Base-by-base conservation (phyloP, 2,888 invertebrate species). In the Rhingia campestris region DNA sequence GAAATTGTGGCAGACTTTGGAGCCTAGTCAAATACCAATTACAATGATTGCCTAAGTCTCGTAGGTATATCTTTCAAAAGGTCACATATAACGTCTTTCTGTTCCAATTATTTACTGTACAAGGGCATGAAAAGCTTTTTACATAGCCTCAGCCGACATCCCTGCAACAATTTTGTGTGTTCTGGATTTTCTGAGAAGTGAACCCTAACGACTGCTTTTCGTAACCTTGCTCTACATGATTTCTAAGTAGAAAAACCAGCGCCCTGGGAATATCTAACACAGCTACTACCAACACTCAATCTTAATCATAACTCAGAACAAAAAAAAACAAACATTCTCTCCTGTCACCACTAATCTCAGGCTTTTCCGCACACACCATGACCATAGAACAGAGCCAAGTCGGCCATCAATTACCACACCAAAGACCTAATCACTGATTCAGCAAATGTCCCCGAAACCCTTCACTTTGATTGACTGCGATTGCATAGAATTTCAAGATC, bases 401-500 rank as follows among this genome's bases (percentile, higher is more conserved):
- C 77, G 77, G 77, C 81, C 58, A 72, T 64, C 47, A 53, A 77
- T 81, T 66, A 59, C 54, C 70, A 41, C 66, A 49, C 30, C 64
- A 66, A 84, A 69, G 59, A 64, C 49, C 75, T 80, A 84, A 84
- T 84, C 66, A 80, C 12, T 47, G 69, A 84, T 84, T 80, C 84
- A 80, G 74, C 39, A 47, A 74, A 70, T 64, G 84, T 66, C 64
- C 59, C 49, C 58, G 22, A 41, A 81, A 54, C 73, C 79, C 64
- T 70, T 66, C 75, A 56, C 14, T 49, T 69, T 84, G 84, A 84
- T 84, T 69, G 84, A 84, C 74, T 84, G 70, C 80, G 39, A 75
- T 80, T 84, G 84, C 75, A 79, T 80, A 80, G 74, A 80, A 80
- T 84, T 84, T 84, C 84, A 84, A 84, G 84, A 84, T 75, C 80